Conservation (phyloP, 2,888 invertebrate species). For the Diaphora mendica region DNA sequence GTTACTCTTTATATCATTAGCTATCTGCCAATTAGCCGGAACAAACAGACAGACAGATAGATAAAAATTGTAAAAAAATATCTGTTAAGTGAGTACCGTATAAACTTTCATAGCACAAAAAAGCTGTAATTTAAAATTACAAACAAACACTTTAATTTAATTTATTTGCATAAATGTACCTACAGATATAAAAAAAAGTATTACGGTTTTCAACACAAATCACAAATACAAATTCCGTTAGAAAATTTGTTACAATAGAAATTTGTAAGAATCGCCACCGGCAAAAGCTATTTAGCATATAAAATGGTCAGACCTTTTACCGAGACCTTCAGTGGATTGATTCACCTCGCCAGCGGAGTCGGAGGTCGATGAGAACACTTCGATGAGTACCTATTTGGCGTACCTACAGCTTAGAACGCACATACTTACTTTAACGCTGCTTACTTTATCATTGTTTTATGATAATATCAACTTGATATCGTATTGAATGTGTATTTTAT, state of each 20-base stretch:
- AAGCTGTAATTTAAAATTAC: no score
- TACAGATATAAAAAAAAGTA: not conserved
- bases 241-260: conserved; percentile 28
- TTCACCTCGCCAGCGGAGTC: conserved; percentile 72
- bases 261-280: conserved; percentile 31
- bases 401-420: not conserved
- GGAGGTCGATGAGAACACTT: conserved; percentile 67
- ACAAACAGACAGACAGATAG: no score
- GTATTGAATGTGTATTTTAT: no score
- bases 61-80: no score
- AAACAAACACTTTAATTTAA: no score
- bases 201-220: not conserved
- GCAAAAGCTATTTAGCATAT: conserved; percentile 36
- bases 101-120: no score
- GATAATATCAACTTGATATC: not conserved
- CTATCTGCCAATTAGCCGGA: no score
- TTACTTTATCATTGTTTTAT: not conserved
- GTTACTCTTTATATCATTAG: no score
- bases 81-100: no score
- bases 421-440: not conserved
- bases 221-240: conserved; percentile 19
- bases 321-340: conserved; percentile 78
- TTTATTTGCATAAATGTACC: no score
- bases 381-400: conserved; percentile 36
- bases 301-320: conserved; percentile 73